Percentiles rank a stretch among this genome's conserved stretches.
These are phyloP conservation scores for Muscicapa comitata DNA, from an alignment of 2,797 vertebrate species.

Conservation along the genomic window DNA sequence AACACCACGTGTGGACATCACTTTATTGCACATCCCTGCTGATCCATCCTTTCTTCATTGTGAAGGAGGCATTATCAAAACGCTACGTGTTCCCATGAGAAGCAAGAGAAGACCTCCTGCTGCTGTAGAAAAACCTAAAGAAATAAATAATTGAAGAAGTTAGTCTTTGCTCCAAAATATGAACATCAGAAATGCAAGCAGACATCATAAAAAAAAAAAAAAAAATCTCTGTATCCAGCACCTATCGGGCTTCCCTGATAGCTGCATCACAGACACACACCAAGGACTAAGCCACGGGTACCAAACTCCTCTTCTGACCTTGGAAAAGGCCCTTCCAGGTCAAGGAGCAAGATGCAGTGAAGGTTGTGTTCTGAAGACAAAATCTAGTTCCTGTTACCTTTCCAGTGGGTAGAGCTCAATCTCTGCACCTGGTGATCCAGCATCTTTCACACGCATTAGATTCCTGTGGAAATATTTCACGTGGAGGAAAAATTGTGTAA, in stretches of 20 bases:
- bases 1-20: not conserved
- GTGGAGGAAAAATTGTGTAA: conserved; percentile 23
- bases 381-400: conserved; percentile 59
- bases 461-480: conserved; percentile 63
- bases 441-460: conserved; percentile 29
- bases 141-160: conserved; percentile 44
- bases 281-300: not conserved
- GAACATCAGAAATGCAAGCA: not conserved
- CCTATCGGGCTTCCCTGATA: not conserved
- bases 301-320: not conserved
- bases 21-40: not conserved
- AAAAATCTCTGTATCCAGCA: not conserved
- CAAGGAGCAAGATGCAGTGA: not conserved
- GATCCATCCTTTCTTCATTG: not conserved
- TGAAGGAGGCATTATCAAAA: not conserved
- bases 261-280: not conserved
- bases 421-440: conserved; percentile 25
- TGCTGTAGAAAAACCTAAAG: conserved; percentile 40
- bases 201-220: not conserved
- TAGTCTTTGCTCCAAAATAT: not conserved
- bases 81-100: not conserved
- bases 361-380: not conserved
- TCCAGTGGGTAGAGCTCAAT: conserved; percentile 2
- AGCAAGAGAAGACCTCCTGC: not conserved
- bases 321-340: not conserved